Conservation (phyloP, 2,888 invertebrate genomes). For the Malacosoma neustria region DNA sequence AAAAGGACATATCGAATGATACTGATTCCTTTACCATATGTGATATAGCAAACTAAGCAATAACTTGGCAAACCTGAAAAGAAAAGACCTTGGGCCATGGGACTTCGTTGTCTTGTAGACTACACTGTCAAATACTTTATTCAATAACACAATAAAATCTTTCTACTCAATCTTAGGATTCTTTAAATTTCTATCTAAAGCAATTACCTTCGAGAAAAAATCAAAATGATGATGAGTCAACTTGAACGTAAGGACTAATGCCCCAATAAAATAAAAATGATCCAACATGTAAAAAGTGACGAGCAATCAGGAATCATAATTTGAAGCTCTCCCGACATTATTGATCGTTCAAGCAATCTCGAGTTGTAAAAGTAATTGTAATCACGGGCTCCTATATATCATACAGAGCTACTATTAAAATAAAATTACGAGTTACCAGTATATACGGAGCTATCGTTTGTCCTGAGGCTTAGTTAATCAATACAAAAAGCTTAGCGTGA, state of each 20-base stretch:
- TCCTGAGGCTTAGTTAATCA: not conserved
- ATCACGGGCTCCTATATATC: conserved; percentile 41
- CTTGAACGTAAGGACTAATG: conserved; percentile 16
- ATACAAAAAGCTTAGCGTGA: not conserved
- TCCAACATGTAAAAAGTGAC: not conserved
- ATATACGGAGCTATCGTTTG: conserved; percentile 15
- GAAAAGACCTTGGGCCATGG: too few species aligned
- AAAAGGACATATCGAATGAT: too few species aligned
- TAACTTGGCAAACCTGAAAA: too few species aligned
- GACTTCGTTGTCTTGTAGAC: too few species aligned
- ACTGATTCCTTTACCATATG: too few species aligned
- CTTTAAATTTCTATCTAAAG: too few species aligned
- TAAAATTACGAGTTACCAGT: conserved; percentile 44
- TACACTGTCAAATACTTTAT: too few species aligned
- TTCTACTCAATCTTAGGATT: too few species aligned
- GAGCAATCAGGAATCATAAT: not conserved
- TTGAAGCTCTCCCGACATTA: conserved; percentile 19
- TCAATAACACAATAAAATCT: too few species aligned
- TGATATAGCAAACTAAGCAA: too few species aligned
- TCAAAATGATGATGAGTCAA: conserved; percentile 10
- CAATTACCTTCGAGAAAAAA: too few species aligned
- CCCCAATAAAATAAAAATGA: not conserved
- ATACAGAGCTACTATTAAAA: conserved; percentile 52
- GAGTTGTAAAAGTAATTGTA: conserved; percentile 51
- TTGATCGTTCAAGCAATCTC: conserved; percentile 52